A percentile compares a stretch with the other conserved stretches of the same genome.
phyloP scores from a whole-genome alignment of 1,140 invertebrate species.

The Saccostrea glomerata region DNA sequence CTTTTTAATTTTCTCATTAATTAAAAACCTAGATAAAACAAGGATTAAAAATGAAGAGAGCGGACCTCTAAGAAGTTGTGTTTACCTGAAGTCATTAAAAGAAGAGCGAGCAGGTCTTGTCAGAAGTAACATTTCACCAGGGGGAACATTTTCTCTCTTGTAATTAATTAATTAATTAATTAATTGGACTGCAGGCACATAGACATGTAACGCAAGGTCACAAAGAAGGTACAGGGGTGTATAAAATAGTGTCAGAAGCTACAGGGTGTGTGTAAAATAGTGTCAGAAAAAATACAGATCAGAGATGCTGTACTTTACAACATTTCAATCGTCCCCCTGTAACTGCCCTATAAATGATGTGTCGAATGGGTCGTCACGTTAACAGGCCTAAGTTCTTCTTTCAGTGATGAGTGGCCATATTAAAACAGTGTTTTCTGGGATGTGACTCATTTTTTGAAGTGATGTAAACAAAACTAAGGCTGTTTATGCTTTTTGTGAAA shows the following conservation, averaged over 20 bases:
- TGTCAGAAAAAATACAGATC: not conserved
- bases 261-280: not conserved
- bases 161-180: conserved; percentile 22
- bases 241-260: not conserved
- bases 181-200: not conserved
- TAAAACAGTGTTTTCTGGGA: not conserved
- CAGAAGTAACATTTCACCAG: not conserved
- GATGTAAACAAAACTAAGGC: not conserved
- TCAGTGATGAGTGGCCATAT: not conserved
- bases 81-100: conserved; percentile 6
- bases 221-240: not conserved
- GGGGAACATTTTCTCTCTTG: not conserved
- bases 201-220: not conserved
- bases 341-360: not conserved
- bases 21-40: not conserved
- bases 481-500: not conserved
- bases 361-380: not conserved
- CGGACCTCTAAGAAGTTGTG: not conserved
- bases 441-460: conserved; percentile 4
- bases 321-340: not conserved
- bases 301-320: not conserved
- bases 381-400: not conserved
- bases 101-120: not conserved
- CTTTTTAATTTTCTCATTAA: conserved; percentile 30
- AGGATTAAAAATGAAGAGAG: conserved; percentile 14